Percentiles rank a stretch among this genome's conserved stretches.
Evolutionary conservation across 1,140 invertebrate genomes (phyloP).

Genomic region (Lordiphosa stackelbergi): DNA sequence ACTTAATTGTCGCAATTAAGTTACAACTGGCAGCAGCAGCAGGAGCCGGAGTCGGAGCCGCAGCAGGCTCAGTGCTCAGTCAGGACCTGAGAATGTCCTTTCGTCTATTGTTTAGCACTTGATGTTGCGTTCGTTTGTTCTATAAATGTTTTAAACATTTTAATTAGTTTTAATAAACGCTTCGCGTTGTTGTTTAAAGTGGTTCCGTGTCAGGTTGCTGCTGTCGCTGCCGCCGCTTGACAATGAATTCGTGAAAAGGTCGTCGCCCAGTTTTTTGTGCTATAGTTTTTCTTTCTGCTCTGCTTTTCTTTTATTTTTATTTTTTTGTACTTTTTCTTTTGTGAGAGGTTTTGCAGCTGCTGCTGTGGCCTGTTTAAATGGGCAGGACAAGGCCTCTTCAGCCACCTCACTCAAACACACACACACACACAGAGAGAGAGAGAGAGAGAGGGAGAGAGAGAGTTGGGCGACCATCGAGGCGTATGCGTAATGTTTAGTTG

Average conservation of each 20-base stretch:
- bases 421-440: not conserved
- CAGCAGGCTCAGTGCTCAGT: not conserved
- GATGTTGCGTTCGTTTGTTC: slow-evolving; percentile 38
- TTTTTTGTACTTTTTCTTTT: slow-evolving; percentile 23
- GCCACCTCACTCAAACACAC: too few relatives aligned
- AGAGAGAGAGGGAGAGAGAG: not conserved
- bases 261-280: slow-evolving; percentile 38
- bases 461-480: slow-evolving; percentile 16
- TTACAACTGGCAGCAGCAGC: slow-evolving; percentile 1
- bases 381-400: slow-evolving; percentile 3
- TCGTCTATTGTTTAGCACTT: slow-evolving; percentile 13
- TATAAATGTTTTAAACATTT: slow-evolving; percentile 56
- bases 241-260: slow-evolving; percentile 51
- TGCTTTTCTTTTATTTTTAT: not conserved
- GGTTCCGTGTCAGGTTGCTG: slow-evolving; percentile 31
- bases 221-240: slow-evolving; percentile 25
- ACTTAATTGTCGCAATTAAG: slow-evolving; percentile 15
- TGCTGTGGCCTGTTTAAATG: slow-evolving; percentile 20
- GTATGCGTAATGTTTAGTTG: slow-evolving; percentile 46
- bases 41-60: not conserved
- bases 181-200: slow-evolving; percentile 32
- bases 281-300: slow-evolving; percentile 8
- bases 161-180: slow-evolving; percentile 54
- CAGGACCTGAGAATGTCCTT: slow-evolving; percentile 11
- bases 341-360: slow-evolving; percentile 45